These are phyloP conservation scores for Adineta ricciae DNA, from an alignment of 2,888 invertebrate genomes.

Conservation along the genomic window DNA sequence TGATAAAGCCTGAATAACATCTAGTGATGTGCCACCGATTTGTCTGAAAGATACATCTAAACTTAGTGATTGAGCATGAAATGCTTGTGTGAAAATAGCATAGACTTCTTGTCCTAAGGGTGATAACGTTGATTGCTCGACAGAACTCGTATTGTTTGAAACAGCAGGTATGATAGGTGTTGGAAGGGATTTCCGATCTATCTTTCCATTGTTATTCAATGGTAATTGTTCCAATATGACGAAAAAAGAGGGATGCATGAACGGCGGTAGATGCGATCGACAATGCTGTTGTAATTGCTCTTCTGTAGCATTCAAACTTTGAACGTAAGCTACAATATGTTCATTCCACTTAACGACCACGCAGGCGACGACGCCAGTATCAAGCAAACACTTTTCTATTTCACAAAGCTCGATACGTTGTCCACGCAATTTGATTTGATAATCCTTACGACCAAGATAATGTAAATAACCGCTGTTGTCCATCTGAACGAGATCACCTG, in stretches of 20 bases:
- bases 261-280: neutral
- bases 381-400: constrained; percentile 5
- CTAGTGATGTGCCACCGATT: no score
- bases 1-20: no score
- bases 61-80: no score
- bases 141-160: neutral
- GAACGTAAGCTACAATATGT: neutral
- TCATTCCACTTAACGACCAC: neutral
- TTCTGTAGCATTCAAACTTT: neutral
- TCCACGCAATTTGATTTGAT: constrained; percentile 22
- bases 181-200: neutral
- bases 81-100: no score
- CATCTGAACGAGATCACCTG: constrained; percentile 2
- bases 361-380: neutral
- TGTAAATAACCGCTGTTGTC: neutral
- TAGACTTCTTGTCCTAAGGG: no score
- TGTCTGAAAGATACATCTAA: no score
- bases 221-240: neutral
- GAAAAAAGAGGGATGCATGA: neutral
- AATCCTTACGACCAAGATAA: constrained; percentile 2
- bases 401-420: constrained; percentile 11
- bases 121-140: no score
- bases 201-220: neutral
- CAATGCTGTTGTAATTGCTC: neutral
- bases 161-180: no score